Base-by-base conservation (phyloP, 2,888 invertebrate species). In the Masnerella sp. region DNA sequence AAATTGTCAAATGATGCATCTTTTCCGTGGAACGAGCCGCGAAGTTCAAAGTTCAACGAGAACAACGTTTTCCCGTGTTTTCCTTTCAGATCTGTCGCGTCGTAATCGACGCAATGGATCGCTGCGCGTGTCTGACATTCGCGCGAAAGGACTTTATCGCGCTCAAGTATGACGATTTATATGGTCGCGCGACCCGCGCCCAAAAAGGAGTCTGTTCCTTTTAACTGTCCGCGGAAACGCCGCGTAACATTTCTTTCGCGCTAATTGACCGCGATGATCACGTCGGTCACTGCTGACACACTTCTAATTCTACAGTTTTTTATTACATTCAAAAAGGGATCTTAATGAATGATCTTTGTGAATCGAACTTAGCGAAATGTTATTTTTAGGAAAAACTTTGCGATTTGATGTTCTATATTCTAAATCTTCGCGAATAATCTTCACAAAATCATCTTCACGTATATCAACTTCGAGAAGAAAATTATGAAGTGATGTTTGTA, bases 181-280 rank as follows among this genome's bases (percentile, higher is more conserved):
- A 67, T 68, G 61, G 54, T 40, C 52, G 28, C 32, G 12, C 42
- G 52, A 51, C 34, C 12, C 32, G 58, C 47, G 40, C 59, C 62
- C 15, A 52, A 62, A 71, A 72, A 69, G 75, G 69, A 14, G 42
- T 42, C 61, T 36, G 67, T 40, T 12, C 25, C 36, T 69, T 73
- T 58, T 51, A 56, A 58, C 73, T 45, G 17, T 62, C 51, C 47
- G 34, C 54, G 64, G 51, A 59, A 61, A 62, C 49, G 56, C 42
- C 43, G 58, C 59, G 70, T 65, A 65, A 67, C 64, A 64, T 69
- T 77, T 69, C 74, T 74, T 68, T 20, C 65, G 73, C 75, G 75
- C 72, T 79, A 78, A 79, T 79, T 77, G 79, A 78, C 77, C 70
- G 70, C 72, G 70, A 68, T 56, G 71, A 71, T 36, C 43, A 4